phyloP scores from a whole-genome alignment of 2,797 vertebrate species.

The Channa striata region DNA sequence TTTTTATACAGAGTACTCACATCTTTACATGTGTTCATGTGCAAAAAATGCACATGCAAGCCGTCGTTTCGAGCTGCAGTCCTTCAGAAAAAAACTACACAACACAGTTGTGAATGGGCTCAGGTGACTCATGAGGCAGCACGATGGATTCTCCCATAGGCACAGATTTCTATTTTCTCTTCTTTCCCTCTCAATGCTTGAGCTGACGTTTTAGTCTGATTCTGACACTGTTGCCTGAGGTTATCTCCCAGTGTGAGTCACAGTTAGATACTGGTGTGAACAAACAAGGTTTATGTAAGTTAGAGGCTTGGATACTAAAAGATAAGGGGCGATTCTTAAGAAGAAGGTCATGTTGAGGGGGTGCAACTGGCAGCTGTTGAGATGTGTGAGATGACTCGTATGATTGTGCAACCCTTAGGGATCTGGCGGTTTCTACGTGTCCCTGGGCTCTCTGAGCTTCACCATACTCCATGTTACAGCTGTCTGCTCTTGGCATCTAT shows the following conservation, averaged over 20 bases:
- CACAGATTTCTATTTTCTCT: conserved; percentile 54
- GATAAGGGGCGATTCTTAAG: conserved; percentile 31
- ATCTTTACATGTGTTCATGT: conserved; percentile 22
- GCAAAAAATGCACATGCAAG: conserved; percentile 14
- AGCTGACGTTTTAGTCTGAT: conserved; percentile 53
- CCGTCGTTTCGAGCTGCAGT: conserved; percentile 38
- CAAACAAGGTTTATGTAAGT: conserved; percentile 46
- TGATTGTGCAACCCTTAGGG: conserved; percentile 65
- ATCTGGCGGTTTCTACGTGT: conserved; percentile 45
- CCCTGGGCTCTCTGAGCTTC: conserved; percentile 42
- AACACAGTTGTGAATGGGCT: conserved; percentile 40
- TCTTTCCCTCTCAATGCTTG: conserved; percentile 45
- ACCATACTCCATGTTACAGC: conserved; percentile 36
- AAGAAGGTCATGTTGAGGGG: conserved; percentile 32
- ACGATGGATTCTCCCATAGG: conserved; percentile 52
- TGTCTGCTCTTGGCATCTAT: conserved; percentile 50
- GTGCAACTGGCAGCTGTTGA: conserved; percentile 59
- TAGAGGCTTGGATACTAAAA: conserved; percentile 25
- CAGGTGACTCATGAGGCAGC: conserved; percentile 63
- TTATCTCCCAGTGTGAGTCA: conserved; percentile 69
- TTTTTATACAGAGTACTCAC: conserved; percentile 44
- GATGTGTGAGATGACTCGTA: conserved; percentile 51
- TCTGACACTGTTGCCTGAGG: conserved; percentile 39
- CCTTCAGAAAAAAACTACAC: conserved; percentile 14
- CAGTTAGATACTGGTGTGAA: conserved; percentile 38